Base-by-base conservation (phyloP, 2,113 vertebrate genomes). In the Reinhardtius hippoglossoides region DNA sequence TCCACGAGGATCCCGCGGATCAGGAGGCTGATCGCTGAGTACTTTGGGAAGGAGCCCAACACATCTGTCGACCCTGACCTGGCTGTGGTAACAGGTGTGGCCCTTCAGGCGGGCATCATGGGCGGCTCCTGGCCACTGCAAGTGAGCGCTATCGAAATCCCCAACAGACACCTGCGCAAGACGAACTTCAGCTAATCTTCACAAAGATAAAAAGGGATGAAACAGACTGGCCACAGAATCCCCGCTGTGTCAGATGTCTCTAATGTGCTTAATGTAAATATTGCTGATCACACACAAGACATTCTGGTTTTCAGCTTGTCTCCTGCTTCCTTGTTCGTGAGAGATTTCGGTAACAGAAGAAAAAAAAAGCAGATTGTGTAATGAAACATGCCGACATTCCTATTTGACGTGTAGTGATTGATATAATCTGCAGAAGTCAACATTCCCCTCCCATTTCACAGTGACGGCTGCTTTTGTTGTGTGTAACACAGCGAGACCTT, bases 101-200 rank as follows among this genome's bases (percentile, higher is more conserved):
- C 98, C 50, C 95, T 99, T 67, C 98, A 99, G 85, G 98, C 98
- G 0, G 98, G 98, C 55, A 99, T 99, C 76, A 96, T 97, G 94
- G 96, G 96, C 0, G 98, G 97, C 5, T 97, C 98, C 15, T 99
- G 98, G 98, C 98, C 98, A 46, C 92, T 99, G 23, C 97, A 98
- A 94, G 98, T 99, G 87, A 99, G 98, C 20, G 98, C 98, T 18
- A 91, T 99, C 83, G 98, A 99, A 91, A 98, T 99, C 77, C 97
- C 97, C 71, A 99, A 97, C 90, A 96, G 93, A 84, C 95, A 97
- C 91, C 93, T 99, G 88, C 95, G 68, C 54, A 99, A 99, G 90
- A 97, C 93, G n/a, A 98, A 98, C 93, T 98, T 98, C 90, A 96
- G 92, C 87, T 99, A 89, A 93, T 68, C 10, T 24, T 7, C 1